Base-by-base conservation (phyloP, 1,140 invertebrate species). In the Coelopa frigida region DNA sequence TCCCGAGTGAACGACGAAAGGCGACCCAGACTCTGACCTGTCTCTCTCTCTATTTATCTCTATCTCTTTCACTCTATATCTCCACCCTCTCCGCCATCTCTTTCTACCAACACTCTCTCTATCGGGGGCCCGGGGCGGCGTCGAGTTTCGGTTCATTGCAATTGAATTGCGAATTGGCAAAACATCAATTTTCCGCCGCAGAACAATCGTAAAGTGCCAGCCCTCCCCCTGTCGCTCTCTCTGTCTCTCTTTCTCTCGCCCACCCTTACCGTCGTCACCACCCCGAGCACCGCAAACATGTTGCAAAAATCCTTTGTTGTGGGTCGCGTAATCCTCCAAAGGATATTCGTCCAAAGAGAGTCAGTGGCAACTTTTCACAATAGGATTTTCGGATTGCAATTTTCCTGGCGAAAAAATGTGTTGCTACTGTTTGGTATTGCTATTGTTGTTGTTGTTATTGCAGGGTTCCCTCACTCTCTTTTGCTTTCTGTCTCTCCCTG, bases 101-200 rank as follows among this genome's bases (percentile, higher is more conserved):
- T n/a, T n/a, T n/a, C n/a, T n/a, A n/a, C n/a, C n/a, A n/a, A n/a
- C n/a, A n/a, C n/a, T n/a, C n/a, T n/a, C n/a, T n/a, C n/a, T n/a
- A n/a, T n/a, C n/a, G n/a, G n/a, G n/a, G n/a, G n/a, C n/a, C n/a
- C n/a, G n/a, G n/a, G n/a, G n/a, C n/a, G n/a, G n/a, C n/a, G n/a
- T n/a, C n/a, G n/a, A n/a, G n/a, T n/a, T n/a, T n/a, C 57, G 56
- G 60, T 64, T 64, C 59, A 65, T 65, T 65, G 61, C 61, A 65
- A 65, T 65, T 65, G 57, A 62, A 65, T 65, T 65, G 61, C 52
- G 61, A 65, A 65, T 65, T 65, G 61, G 59, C 61, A 65, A 65
- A 65, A 65, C 61, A 61, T 65, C 61, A 65, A 65, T 65, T 65
- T 65, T 54, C 59, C 61, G 61, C 61, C 61, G 59, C 61, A 65